Conservation (phyloP, 2,888 invertebrate genomes). For the Meloe dianella region DNA sequence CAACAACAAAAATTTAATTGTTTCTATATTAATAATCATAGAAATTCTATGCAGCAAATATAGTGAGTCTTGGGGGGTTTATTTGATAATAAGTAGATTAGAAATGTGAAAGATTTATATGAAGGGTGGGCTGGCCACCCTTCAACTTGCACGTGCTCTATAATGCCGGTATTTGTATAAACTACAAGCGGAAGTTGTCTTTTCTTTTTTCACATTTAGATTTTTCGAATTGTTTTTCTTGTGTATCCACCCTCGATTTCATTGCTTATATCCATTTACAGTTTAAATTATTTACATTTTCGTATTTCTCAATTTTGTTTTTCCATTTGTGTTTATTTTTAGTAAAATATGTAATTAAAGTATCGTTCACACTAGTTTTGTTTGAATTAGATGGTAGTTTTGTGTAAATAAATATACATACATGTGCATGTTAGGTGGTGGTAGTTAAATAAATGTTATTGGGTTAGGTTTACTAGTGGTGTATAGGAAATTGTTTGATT, state of each 20-base stretch:
- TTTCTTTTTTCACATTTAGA: constrained; percentile 15
- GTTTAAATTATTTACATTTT: not conserved
- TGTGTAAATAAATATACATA: not conserved
- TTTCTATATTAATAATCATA: too few relatives aligned
- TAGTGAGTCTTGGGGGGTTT: not conserved
- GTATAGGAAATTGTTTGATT: constrained; percentile 9
- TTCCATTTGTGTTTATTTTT: constrained; percentile 8
- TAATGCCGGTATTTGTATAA: constrained; percentile 41
- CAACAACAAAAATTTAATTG: too few relatives aligned
- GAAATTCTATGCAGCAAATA: not conserved
- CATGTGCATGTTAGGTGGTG: not conserved
- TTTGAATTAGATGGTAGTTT: constrained; percentile 1
- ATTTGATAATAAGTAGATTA: not conserved
- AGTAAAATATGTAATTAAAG: constrained; percentile 9
- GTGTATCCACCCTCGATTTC: constrained; percentile 7
- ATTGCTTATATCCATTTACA: constrained; percentile 2
- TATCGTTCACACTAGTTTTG: constrained; percentile 6
- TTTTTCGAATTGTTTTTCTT: not conserved
- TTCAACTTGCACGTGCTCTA: constrained; percentile 39
- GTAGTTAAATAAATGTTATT: constrained; percentile 14
- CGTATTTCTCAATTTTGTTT: constrained; percentile 6
- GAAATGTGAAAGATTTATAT: constrained; percentile 10
- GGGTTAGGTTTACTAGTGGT: constrained; percentile 6
- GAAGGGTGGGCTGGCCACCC: constrained; percentile 20
- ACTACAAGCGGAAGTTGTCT: constrained; percentile 31